Conservation (phyloP, 2,888 invertebrate genomes). For the Tyria jacobaeae region DNA sequence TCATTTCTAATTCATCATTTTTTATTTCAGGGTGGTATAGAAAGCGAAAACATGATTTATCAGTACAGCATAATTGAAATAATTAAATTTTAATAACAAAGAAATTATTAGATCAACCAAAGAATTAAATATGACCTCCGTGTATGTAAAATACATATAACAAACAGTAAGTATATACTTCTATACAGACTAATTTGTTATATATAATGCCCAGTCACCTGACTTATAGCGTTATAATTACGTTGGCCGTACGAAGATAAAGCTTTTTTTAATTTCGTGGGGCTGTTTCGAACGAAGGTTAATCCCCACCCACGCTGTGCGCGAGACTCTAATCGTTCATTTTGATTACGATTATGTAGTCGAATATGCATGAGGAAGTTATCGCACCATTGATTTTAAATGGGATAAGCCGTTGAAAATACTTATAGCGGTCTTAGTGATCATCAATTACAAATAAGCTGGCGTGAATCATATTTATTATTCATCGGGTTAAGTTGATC, state of each 20-base stretch:
- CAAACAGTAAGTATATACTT: conserved; percentile 21
- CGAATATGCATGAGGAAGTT: conserved; percentile 78
- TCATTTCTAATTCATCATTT: too few species aligned
- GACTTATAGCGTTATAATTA: conserved; percentile 77
- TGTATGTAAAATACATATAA: background rate
- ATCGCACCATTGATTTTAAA: conserved; percentile 77
- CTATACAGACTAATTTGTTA: conserved; percentile 60
- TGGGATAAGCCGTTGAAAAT: conserved; percentile 70
- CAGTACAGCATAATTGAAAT: background rate
- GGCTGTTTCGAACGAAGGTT: conserved; percentile 60
- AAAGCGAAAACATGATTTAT: too few species aligned
- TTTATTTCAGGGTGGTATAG: too few species aligned
- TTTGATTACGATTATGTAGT: conserved; percentile 77
- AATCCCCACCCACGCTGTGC: conserved; percentile 76
- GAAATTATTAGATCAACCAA: background rate
- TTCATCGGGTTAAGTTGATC: conserved; percentile 37
- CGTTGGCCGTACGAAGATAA: conserved; percentile 68
- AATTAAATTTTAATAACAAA: background rate
- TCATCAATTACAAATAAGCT: conserved; percentile 50
- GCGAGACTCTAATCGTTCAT: conserved; percentile 78
- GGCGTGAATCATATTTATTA: conserved; percentile 44
- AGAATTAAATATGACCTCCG: background rate
- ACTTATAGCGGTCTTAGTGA: conserved; percentile 39
- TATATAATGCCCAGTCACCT: conserved; percentile 67
- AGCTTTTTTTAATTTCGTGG: conserved; percentile 61